phyloP scores from a whole-genome alignment of 2,888 invertebrate genomes.

The Catocala fraxini region DNA sequence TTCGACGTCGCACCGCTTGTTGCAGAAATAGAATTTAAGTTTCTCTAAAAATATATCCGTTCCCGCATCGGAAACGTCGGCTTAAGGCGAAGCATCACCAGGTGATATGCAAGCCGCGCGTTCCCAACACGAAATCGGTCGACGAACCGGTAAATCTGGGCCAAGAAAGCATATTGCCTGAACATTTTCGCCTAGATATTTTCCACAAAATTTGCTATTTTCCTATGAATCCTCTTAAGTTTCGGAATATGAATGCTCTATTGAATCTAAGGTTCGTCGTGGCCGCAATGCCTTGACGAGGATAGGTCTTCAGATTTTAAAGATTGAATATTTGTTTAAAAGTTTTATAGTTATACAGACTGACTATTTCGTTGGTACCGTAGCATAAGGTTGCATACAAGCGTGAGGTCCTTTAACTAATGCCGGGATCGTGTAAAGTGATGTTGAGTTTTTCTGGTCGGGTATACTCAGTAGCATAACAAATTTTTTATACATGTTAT shows the following conservation, averaged over 20 bases:
- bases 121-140: slow-evolving; percentile 78
- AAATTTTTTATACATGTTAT: no score
- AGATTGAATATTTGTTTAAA: no score
- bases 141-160: slow-evolving; percentile 83
- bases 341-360: no score
- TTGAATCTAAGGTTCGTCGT: slow-evolving; percentile 6
- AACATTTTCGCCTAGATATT: slow-evolving; percentile 65
- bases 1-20: slow-evolving; percentile 53
- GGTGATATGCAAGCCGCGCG: slow-evolving; percentile 70
- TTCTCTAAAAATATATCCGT: slow-evolving; percentile 74
- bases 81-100: slow-evolving; percentile 73
- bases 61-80: slow-evolving; percentile 66
- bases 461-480: no score
- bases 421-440: no score
- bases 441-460: no score
- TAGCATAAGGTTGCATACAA: no score
- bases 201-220: slow-evolving; percentile 49
- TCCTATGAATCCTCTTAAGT: slow-evolving; percentile 14
- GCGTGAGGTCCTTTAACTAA: no score
- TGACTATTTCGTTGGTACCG: no score
- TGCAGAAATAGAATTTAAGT: slow-evolving; percentile 72
- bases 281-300: background rate
- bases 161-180: slow-evolving; percentile 73
- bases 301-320: no score
- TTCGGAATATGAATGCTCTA: slow-evolving; percentile 25